phyloP scores from a whole-genome alignment of 2,888 invertebrate species.

The Patella pellucida region DNA sequence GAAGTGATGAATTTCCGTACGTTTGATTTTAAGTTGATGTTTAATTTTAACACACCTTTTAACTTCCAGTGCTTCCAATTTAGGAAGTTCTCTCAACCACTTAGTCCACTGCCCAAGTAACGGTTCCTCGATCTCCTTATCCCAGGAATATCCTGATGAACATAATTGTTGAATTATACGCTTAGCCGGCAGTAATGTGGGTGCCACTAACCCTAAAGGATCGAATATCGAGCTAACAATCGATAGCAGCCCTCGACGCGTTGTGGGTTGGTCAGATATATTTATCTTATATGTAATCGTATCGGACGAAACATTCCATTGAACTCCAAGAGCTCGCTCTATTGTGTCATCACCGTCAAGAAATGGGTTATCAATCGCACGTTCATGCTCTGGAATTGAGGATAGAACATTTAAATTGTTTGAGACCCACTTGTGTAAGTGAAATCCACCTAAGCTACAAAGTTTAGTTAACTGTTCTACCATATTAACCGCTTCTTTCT shows the following conservation, averaged over 20 bases:
- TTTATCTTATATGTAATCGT: constrained; percentile 31
- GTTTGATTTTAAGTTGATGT: constrained; percentile 13
- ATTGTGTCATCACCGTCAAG: constrained; percentile 12
- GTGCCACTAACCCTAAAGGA: constrained; percentile 39
- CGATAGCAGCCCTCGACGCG: constrained; percentile 35
- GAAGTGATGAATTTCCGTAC: constrained; percentile 34
- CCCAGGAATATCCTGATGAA: constrained; percentile 34
- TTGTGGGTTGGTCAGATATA: constrained; percentile 27
- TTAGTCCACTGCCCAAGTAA: constrained; percentile 27
- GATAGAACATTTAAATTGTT: constrained; percentile 26
- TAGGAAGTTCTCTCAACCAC: constrained; percentile 32
- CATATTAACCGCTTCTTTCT: constrained; percentile 4
- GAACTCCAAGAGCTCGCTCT: constrained; percentile 33
- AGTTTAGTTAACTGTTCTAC: constrained; percentile 20
- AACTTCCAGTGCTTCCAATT: constrained; percentile 27
- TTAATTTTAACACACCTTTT: constrained; percentile 31
- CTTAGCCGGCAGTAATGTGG: constrained; percentile 32
- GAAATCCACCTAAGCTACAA: constrained; percentile 27
- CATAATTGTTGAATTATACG: constrained; percentile 34
- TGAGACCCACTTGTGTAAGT: constrained; percentile 29
- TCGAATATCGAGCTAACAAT: constrained; percentile 39
- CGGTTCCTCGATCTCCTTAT: constrained; percentile 28
- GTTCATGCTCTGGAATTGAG: constrained; percentile 25
- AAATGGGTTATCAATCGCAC: constrained; percentile 5
- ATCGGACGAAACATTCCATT: constrained; percentile 34